Evolutionary conservation across 2,888 invertebrate species (phyloP).

Genomic region (Tipula lateralis): DNA sequence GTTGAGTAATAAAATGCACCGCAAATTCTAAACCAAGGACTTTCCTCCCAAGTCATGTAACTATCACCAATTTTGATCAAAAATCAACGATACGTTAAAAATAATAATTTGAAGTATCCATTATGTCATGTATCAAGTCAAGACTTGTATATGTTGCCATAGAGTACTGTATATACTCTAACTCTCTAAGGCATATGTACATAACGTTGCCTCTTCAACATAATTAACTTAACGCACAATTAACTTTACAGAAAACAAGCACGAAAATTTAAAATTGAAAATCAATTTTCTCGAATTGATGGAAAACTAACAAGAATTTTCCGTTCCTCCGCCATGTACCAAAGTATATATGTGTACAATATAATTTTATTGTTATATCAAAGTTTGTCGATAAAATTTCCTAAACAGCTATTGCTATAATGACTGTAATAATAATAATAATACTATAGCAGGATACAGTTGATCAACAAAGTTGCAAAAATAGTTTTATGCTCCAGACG

Average conservation of each 20-base stretch:
- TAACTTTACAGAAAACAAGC: neutral
- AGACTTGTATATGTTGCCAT: too few relatives aligned
- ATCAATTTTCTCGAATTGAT: slow-evolving; percentile 1
- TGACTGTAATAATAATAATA: neutral
- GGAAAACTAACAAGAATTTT: neutral
- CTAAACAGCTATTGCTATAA: neutral
- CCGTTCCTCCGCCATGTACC: neutral
- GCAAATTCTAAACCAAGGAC: too few relatives aligned
- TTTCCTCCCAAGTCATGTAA: too few relatives aligned
- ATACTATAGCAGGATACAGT: neutral
- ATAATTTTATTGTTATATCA: neutral
- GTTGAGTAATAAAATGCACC: too few relatives aligned
- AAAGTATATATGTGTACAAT: neutral
- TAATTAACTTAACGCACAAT: slow-evolving; percentile 1
- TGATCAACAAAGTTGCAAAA: neutral
- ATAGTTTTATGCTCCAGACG: neutral
- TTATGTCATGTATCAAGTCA: too few relatives aligned
- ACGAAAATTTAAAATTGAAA: neutral
- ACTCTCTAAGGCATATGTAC: too few relatives aligned
- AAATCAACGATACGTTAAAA: too few relatives aligned
- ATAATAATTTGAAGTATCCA: too few relatives aligned
- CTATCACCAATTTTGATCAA: too few relatives aligned
- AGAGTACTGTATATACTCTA: too few relatives aligned
- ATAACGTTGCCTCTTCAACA: too few relatives aligned
- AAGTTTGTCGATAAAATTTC: neutral